Conservation (phyloP, 2,888 invertebrate species). For the Athetis lepigone region DNA sequence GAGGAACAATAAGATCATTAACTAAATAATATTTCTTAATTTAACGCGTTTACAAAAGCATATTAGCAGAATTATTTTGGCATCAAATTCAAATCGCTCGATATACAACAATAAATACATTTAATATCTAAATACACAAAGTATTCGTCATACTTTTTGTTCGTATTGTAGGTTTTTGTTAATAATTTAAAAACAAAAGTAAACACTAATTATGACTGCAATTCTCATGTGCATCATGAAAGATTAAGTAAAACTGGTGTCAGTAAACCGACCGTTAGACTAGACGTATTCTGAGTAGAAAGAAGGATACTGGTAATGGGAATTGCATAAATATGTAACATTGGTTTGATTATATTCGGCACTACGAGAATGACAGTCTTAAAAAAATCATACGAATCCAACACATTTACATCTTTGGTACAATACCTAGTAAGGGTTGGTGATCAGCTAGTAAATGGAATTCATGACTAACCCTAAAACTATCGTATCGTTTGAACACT, state of each 20-base stretch:
- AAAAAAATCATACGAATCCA: conserved; percentile 76
- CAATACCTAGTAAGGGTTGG: conserved; percentile 87
- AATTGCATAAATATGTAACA: background rate
- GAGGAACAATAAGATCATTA: conserved; percentile 55
- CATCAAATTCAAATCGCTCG: conserved; percentile 74
- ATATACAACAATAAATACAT: conserved; percentile 73
- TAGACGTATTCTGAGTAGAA: conserved; percentile 29
- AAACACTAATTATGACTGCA: conserved; percentile 57
- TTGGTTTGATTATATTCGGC: background rate
- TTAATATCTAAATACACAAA: conserved; percentile 54
- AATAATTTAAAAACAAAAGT: conserved; percentile 55
- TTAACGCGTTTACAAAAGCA: conserved; percentile 51
- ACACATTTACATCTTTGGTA: conserved; percentile 90
- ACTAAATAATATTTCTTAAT: conserved; percentile 48
- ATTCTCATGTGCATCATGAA: conserved; percentile 35
- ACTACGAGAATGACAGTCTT: conserved; percentile 65
- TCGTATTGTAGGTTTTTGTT: conserved; percentile 32
- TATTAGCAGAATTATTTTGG: conserved; percentile 76
- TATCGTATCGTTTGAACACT: conserved; percentile 77
- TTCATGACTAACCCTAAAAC: conserved; percentile 62
- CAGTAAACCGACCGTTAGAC: conserved; percentile 18
- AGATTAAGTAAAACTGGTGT: conserved; percentile 1
- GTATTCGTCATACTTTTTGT: conserved; percentile 47
- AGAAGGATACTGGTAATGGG: background rate
- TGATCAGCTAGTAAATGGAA: conserved; percentile 62